Conservation (phyloP, 2,888 invertebrate species). For the Eilema griseolum region DNA sequence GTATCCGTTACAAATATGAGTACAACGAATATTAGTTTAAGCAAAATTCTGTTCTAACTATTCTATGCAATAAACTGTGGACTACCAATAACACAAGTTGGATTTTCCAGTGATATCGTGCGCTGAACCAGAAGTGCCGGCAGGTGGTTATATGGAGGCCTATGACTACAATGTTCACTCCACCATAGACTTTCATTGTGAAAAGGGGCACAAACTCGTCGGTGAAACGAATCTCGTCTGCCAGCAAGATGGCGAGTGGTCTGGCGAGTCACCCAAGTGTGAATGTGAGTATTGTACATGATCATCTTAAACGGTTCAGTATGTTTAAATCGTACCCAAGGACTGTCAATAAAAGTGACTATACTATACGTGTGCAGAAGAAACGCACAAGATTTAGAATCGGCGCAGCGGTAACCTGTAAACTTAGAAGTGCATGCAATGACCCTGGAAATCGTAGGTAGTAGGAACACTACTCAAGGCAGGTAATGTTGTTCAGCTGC, state of each 20-base stretch:
- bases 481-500: conserved; percentile 1
- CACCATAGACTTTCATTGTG: conserved; percentile 95
- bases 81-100: not conserved
- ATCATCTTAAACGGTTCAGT: not conserved
- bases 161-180: conserved; percentile 96
- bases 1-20: no score
- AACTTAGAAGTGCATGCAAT: no score
- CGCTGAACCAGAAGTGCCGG: conserved; percentile 94
- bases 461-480: conserved; percentile 1
- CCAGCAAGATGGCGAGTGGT: conserved; percentile 93
- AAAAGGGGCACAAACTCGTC: conserved; percentile 92
- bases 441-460: not conserved
- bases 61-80: not conserved
- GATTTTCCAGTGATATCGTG: conserved; percentile 92
- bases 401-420: no score
- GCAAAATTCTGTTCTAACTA: not conserved
- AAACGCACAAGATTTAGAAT: no score
- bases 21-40: not conserved
- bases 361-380: no score
- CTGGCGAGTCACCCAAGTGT: conserved; percentile 92
- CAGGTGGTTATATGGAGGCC: conserved; percentile 95
- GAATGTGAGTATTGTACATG: conserved; percentile 90
- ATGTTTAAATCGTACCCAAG: no score
- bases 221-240: conserved; percentile 91
- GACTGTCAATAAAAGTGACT: no score